Evolutionary conservation across 2,113 vertebrate species (phyloP).

Genomic region (Pongo abelii): DNA sequence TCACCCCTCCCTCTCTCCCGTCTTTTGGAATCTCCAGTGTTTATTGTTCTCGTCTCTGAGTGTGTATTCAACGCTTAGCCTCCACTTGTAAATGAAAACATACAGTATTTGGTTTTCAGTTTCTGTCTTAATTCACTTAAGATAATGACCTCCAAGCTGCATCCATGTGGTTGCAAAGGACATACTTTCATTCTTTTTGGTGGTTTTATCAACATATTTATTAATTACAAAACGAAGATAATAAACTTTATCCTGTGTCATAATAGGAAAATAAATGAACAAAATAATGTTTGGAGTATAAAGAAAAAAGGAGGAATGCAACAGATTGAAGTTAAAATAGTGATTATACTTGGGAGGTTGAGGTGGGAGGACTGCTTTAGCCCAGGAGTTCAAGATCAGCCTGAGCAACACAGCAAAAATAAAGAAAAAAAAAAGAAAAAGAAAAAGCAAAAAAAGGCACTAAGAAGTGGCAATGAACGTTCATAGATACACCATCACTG

Average conservation of each 20-base stretch:
- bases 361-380: not conserved
- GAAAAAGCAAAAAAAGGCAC: not conserved
- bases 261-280: slow-evolving; percentile 16
- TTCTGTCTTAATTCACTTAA: too few species aligned
- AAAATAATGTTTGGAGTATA: not conserved
- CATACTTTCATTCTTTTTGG: too few species aligned
- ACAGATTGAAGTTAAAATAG: not conserved
- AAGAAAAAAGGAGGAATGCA: slow-evolving; percentile 25
- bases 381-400: not conserved
- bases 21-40: too few species aligned
- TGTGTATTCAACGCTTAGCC: too few species aligned
- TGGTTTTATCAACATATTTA: not conserved
- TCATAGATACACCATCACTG: not conserved
- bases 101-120: too few species aligned
- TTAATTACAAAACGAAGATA: slow-evolving; percentile 22
- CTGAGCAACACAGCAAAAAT: not conserved
- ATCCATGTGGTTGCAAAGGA: too few species aligned
- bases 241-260: not conserved
- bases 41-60: too few species aligned
- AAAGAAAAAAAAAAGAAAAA: not conserved
- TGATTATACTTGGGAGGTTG: not conserved
- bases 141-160: too few species aligned
- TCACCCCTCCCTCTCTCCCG: too few species aligned
- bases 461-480: not conserved
- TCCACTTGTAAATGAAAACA: too few species aligned